phyloP scores from a whole-genome alignment of 2,888 invertebrate species.

The Ectobius pallidus region DNA sequence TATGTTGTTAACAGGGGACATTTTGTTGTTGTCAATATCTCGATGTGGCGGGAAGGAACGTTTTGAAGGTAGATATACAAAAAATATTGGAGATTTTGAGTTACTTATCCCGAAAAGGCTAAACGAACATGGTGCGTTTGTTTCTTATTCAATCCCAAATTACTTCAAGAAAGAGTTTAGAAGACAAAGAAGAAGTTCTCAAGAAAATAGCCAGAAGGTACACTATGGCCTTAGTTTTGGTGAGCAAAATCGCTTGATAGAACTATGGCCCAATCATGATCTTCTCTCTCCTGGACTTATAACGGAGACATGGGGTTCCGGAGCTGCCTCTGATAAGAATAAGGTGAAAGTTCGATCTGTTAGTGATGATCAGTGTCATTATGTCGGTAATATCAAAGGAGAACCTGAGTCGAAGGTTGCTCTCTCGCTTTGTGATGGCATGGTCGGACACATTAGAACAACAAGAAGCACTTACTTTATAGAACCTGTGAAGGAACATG shows the following conservation, averaged over 20 bases:
- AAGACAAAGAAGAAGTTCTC: not conserved
- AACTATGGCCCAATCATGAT: constrained; percentile 52
- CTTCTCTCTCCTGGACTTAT: constrained; percentile 54
- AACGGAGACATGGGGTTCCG: constrained; percentile 49
- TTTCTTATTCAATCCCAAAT: constrained; percentile 56
- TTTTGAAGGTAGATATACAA: constrained; percentile 56
- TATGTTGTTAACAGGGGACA: no score
- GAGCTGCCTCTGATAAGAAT: constrained; percentile 42
- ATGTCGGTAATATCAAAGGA: constrained; percentile 54
- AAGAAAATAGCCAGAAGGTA: constrained; percentile 47
- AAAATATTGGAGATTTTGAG: constrained; percentile 55
- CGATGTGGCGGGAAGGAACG: no score
- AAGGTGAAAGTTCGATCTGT: constrained; percentile 46
- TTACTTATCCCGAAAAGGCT: constrained; percentile 58
- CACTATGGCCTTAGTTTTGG: constrained; percentile 53
- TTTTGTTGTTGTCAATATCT: no score
- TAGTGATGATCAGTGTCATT: constrained; percentile 53
- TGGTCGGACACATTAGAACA: constrained; percentile 47
- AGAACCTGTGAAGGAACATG: constrained; percentile 56
- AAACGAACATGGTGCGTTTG: constrained; percentile 56
- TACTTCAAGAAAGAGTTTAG: constrained; percentile 44
- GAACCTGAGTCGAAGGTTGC: constrained; percentile 51
- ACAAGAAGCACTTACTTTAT: constrained; percentile 57
- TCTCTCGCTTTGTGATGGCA: constrained; percentile 48
- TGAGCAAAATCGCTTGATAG: constrained; percentile 53